Evolutionary conservation across 2,113 vertebrate genomes (phyloP).

Genomic region (Hemichromis elongatus): DNA sequence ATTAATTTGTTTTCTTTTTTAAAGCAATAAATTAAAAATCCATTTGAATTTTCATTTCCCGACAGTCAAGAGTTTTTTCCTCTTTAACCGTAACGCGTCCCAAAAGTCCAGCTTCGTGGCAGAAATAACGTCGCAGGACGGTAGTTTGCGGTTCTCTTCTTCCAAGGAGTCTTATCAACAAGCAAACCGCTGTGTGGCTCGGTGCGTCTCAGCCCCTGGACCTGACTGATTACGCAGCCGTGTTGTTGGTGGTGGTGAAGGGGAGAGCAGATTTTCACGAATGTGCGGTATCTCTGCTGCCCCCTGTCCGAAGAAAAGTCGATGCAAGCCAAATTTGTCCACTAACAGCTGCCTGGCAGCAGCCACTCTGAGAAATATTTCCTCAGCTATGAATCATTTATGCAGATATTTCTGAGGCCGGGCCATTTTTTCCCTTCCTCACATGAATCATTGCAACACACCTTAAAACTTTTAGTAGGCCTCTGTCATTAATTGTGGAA

Average conservation of each 20-base stretch:
- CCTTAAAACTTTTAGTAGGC: not conserved
- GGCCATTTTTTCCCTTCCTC: not conserved
- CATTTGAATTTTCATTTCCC: not conserved
- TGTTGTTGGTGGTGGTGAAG: not conserved
- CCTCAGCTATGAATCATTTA: constrained; percentile 16
- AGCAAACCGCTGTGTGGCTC: constrained; percentile 34
- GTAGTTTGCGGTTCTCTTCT: constrained; percentile 33
- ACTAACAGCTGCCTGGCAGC: not conserved
- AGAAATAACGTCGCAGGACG: constrained; percentile 9
- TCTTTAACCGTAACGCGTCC: constrained; percentile 31
- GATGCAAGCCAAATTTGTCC: not conserved
- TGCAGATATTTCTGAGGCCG: constrained; percentile 8
- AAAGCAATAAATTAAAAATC: not conserved
- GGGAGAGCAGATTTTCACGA: constrained; percentile 39
- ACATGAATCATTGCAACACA: not conserved
- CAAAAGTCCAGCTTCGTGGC: not conserved
- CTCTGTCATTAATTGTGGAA: not conserved
- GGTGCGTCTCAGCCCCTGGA: constrained; percentile 61
- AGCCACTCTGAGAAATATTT: not conserved
- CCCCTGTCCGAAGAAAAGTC: constrained; percentile 67
- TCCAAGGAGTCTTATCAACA: constrained; percentile 71
- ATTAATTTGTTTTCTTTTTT: not conserved
- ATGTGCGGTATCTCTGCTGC: constrained; percentile 57
- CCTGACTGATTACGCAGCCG: constrained; percentile 67
- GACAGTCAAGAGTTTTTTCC: not conserved